Evolutionary conservation across 1,140 invertebrate genomes (phyloP).

Genomic region (Drosophila insularis): DNA sequence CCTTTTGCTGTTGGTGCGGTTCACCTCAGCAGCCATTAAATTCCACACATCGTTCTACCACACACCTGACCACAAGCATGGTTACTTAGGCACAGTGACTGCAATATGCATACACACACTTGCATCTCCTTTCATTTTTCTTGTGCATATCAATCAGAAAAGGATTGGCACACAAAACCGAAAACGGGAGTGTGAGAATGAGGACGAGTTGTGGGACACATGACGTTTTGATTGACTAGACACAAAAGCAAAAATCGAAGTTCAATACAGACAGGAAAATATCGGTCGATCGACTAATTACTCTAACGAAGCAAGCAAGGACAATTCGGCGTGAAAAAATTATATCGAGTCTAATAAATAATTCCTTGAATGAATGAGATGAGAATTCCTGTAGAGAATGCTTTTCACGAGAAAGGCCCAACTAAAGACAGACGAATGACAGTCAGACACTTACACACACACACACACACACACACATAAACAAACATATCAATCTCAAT

Average conservation of each 20-base stretch:
- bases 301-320: slow-evolving; percentile 27
- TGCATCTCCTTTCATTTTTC: slow-evolving; percentile 36
- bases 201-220: not conserved
- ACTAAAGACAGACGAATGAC: slow-evolving; percentile 21
- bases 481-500: slow-evolving; percentile 79
- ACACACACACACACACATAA: slow-evolving; percentile 22
- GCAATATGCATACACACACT: slow-evolving; percentile 49
- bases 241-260: slow-evolving; percentile 19
- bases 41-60: not conserved
- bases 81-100: slow-evolving; percentile 29
- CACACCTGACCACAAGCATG: not conserved
- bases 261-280: not conserved
- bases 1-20: slow-evolving; percentile 37
- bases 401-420: not conserved
- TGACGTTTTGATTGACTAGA: slow-evolving; percentile 43
- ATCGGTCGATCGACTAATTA: slow-evolving; percentile 39
- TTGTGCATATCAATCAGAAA: slow-evolving; percentile 51
- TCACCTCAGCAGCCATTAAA: slow-evolving; percentile 39
- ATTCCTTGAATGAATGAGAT: slow-evolving; percentile 38
- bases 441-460: slow-evolving; percentile 22
- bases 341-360: slow-evolving; percentile 52
- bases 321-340: slow-evolving; percentile 21
- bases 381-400: not conserved
- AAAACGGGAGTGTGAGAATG: not conserved
- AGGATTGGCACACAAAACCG: not conserved